Percentiles rank a stretch among this genome's conserved stretches.
Evolutionary conservation across 2,888 invertebrate species (phyloP).

Genomic region (Blera fallax): DNA sequence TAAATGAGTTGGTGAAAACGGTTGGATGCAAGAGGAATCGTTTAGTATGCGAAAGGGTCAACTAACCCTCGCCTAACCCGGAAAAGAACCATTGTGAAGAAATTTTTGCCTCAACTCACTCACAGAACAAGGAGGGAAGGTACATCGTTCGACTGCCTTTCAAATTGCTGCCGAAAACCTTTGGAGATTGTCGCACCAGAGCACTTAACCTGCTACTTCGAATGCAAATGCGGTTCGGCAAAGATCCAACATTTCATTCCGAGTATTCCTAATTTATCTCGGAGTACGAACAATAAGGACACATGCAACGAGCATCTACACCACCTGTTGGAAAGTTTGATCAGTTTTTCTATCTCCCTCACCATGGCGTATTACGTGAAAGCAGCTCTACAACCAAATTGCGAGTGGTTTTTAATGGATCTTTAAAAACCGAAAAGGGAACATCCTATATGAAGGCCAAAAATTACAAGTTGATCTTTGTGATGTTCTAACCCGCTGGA

Average conservation of each 20-base stretch:
- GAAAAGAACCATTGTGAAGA: slow-evolving; percentile 18
- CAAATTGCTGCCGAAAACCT: not conserved
- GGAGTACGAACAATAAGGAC: slow-evolving; percentile 20
- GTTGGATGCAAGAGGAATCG: not conserved
- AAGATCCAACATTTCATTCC: not conserved
- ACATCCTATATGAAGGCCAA: not conserved
- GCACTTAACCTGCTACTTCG: slow-evolving; percentile 3
- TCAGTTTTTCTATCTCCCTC: slow-evolving; percentile 7
- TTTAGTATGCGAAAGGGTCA: not conserved
- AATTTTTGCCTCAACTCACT: not conserved
- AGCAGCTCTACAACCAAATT: slow-evolving; percentile 27
- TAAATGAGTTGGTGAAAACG: not conserved
- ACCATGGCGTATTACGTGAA: slow-evolving; percentile 37
- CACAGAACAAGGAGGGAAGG: not conserved
- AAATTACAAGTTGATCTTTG: slow-evolving; percentile 21
- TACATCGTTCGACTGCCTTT: slow-evolving; percentile 2
- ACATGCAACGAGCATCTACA: slow-evolving; percentile 2
- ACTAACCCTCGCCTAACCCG: not conserved
- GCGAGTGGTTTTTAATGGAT: slow-evolving; percentile 35
- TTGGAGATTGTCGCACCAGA: slow-evolving; percentile 16
- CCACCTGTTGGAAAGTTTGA: not conserved
- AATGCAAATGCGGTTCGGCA: slow-evolving; percentile 3
- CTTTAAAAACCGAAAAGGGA: slow-evolving; percentile 2
- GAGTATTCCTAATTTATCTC: slow-evolving; percentile 26
- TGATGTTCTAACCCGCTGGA: slow-evolving; percentile 24